phyloP scores from a whole-genome alignment of 2,888 invertebrate species.

The Drosophila sordidula region DNA sequence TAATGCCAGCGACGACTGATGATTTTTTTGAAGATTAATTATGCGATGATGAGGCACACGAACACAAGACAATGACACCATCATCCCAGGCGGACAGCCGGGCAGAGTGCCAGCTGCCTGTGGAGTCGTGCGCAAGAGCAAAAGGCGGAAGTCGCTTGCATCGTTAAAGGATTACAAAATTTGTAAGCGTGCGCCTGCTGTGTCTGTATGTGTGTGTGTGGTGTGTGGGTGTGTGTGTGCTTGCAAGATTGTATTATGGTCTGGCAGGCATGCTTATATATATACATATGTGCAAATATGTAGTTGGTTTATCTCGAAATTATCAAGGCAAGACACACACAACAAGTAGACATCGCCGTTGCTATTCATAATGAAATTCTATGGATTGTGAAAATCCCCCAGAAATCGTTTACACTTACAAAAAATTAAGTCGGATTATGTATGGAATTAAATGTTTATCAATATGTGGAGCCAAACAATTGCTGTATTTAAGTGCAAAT shows the following conservation, averaged over 20 bases:
- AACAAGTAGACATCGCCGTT: not conserved
- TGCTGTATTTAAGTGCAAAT: slow-evolving; percentile 5
- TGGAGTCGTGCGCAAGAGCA: slow-evolving; percentile 63
- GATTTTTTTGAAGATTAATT: slow-evolving; percentile 83
- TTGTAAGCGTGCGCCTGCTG: slow-evolving; percentile 67
- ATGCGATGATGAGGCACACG: slow-evolving; percentile 78
- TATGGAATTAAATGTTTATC: slow-evolving; percentile 20
- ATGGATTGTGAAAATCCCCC: slow-evolving; percentile 9
- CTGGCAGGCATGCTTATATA: slow-evolving; percentile 17
- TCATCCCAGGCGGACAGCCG: slow-evolving; percentile 17
- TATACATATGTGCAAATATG: slow-evolving; percentile 23
- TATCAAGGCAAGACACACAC: slow-evolving; percentile 34
- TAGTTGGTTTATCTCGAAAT: slow-evolving; percentile 43
- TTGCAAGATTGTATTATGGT: slow-evolving; percentile 16
- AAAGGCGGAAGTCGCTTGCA: slow-evolving; percentile 66
- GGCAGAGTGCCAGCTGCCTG: slow-evolving; percentile 27
- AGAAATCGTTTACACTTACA: slow-evolving; percentile 19
- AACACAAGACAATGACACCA: slow-evolving; percentile 69
- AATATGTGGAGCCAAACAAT: slow-evolving; percentile 9
- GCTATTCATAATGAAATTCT: slow-evolving; percentile 26
- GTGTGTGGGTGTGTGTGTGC: slow-evolving; percentile 5
- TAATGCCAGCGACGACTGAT: slow-evolving; percentile 80
- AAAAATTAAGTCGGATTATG: slow-evolving; percentile 21
- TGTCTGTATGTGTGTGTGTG: slow-evolving; percentile 11
- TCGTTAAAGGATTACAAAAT: slow-evolving; percentile 80